phyloP scores from a whole-genome alignment of 2,888 invertebrate genomes.

The Trachelus tabidus region DNA sequence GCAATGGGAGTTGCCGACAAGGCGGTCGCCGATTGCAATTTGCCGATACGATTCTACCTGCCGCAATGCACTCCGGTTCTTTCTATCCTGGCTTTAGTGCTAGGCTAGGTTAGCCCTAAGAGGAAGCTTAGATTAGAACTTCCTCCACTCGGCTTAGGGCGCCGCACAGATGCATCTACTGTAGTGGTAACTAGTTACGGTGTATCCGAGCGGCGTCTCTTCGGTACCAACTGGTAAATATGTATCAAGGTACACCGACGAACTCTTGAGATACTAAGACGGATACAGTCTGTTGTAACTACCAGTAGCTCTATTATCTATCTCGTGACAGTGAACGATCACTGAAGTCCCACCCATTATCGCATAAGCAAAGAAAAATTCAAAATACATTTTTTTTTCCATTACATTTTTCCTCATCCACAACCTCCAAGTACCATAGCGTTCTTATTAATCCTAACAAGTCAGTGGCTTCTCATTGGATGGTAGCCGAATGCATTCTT shows the following conservation, averaged over 20 bases:
- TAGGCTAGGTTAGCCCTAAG: constrained; percentile 15
- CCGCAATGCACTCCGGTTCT: constrained; percentile 35
- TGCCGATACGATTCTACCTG: constrained; percentile 62
- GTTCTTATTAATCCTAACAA: neutral
- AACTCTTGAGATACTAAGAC: constrained; percentile 23
- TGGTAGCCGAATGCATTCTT: neutral
- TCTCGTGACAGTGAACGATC: constrained; percentile 2
- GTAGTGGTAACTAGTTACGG: constrained; percentile 37
- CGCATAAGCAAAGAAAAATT: too few relatives aligned
- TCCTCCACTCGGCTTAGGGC: neutral
- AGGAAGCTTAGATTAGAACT: neutral
- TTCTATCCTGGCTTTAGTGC: constrained; percentile 10
- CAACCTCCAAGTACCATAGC: neutral
- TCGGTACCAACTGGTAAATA: constrained; percentile 39
- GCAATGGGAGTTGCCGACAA: constrained; percentile 53
- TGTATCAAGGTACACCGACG: constrained; percentile 26
- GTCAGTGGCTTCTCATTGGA: neutral
- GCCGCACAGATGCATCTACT: constrained; percentile 40
- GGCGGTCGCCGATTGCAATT: constrained; percentile 60
- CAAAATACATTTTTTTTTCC: neutral
- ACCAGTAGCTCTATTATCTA: constrained; percentile 32
- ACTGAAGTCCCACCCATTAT: neutral
- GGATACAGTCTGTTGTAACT: constrained; percentile 31
- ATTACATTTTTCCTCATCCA: neutral
- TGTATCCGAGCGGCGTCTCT: constrained; percentile 38